phyloP scores from a whole-genome alignment of 2,888 invertebrate genomes.

The Apamea sordens region DNA sequence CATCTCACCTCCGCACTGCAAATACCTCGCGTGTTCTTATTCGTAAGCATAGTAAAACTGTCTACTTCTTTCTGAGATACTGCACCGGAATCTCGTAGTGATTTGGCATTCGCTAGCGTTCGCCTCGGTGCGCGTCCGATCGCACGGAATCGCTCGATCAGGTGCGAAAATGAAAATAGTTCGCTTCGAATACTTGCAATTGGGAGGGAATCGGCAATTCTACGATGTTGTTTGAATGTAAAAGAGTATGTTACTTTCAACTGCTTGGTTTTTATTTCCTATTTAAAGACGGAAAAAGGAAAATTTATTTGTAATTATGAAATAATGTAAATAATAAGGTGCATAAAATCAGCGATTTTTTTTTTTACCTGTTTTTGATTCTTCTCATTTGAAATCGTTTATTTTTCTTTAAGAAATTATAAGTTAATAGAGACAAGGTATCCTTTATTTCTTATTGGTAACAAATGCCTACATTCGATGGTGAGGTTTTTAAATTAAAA shows the following conservation, averaged over 20 bases:
- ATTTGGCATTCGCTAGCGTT: slow-evolving; percentile 47
- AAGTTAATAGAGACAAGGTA: not conserved
- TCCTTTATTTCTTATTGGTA: too few species aligned
- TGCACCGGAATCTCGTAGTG: slow-evolving; percentile 45
- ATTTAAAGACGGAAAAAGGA: not conserved
- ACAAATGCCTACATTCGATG: not conserved
- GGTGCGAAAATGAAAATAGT: slow-evolving; percentile 59
- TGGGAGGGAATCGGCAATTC: slow-evolving; percentile 3
- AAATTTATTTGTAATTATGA: not conserved
- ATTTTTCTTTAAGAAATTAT: not conserved
- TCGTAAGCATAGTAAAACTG: not conserved
- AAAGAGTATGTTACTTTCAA: not conserved
- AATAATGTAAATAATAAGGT: not conserved
- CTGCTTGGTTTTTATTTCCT: not conserved
- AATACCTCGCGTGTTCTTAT: not conserved
- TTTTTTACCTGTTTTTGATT: not conserved
- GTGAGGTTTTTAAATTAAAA: not conserved
- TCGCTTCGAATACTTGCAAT: slow-evolving; percentile 35
- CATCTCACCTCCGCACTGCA: not conserved
- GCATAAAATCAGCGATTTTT: not conserved
- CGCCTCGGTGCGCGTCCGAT: slow-evolving; percentile 37
- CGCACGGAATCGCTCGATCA: slow-evolving; percentile 45
- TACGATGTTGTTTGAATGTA: slow-evolving; percentile 27
- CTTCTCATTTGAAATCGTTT: not conserved
- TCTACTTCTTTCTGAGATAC: slow-evolving; percentile 10